A percentile compares a stretch with the other conserved stretches of the same genome.
phyloP scores from a whole-genome alignment of 2,113 vertebrate genomes.

The Gavialis gangeticus region DNA sequence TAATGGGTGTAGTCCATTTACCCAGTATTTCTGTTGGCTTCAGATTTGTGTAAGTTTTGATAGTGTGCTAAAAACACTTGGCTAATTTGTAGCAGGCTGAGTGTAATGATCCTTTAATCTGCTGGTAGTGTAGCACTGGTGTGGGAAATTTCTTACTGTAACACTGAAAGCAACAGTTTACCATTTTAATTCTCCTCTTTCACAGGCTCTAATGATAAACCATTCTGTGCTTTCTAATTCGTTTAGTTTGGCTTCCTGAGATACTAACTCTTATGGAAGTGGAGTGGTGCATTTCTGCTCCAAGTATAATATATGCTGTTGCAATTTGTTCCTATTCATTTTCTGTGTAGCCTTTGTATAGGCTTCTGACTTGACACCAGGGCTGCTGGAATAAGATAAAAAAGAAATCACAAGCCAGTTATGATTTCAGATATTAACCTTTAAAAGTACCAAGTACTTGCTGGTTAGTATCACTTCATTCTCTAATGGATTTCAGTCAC shows the following conservation, averaged over 20 bases:
- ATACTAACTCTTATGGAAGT: not conserved
- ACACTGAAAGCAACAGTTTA: not conserved
- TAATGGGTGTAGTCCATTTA: not conserved
- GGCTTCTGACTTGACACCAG: not conserved
- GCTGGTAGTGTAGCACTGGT: accelerated
- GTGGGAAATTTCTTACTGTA: not conserved
- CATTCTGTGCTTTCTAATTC: not conserved
- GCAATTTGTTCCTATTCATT: not conserved
- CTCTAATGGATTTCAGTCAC: not conserved
- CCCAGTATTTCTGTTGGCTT: not conserved
- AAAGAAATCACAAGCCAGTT: not conserved
- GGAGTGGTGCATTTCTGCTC: not conserved
- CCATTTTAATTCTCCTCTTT: not conserved
- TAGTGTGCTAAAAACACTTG: not conserved
- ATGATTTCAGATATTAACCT: not conserved
- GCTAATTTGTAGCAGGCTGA: not conserved
- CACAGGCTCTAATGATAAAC: not conserved
- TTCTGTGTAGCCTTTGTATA: not conserved
- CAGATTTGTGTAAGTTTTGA: not conserved
- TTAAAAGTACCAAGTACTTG: not conserved
- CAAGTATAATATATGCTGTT: not conserved
- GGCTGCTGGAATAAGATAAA: not conserved
- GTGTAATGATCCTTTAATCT: not conserved
- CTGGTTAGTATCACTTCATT: not conserved
- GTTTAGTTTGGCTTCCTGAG: not conserved